These are phyloP conservation scores for Ia io DNA, from an alignment of 2,113 vertebrate genomes.

Conservation along the genomic window DNA sequence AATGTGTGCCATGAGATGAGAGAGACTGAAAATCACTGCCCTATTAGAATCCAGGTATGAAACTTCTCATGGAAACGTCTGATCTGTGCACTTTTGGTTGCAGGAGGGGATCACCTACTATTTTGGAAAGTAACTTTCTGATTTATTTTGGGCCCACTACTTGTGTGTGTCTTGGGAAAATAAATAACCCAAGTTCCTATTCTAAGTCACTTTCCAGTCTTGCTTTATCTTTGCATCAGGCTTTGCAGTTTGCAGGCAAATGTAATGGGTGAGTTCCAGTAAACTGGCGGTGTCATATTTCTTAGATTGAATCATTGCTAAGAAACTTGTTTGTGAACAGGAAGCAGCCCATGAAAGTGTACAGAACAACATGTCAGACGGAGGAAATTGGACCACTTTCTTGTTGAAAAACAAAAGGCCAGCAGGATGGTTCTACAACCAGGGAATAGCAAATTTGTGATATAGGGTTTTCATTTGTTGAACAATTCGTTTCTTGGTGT, in stretches of 20 bases:
- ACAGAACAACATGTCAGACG: neutral
- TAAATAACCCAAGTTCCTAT: neutral
- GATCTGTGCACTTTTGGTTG: neutral
- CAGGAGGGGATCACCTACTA: neutral
- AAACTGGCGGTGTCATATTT: conserved; percentile 52
- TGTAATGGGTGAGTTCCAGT: conserved; percentile 42
- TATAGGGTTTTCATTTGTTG: neutral
- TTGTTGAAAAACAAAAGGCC: neutral
- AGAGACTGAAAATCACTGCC: neutral
- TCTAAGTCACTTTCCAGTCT: conserved; percentile 16
- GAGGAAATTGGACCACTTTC: conserved; percentile 1
- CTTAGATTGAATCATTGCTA: conserved; percentile 64
- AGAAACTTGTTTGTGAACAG: conserved; percentile 66
- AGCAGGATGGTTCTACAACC: neutral
- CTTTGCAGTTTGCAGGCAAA: neutral
- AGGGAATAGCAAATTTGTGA: neutral
- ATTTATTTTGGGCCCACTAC: neutral
- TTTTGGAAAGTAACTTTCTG: conserved; percentile 33
- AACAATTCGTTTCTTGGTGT: neutral
- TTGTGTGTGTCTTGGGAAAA: conserved; percentile 1
- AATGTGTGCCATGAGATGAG: neutral
- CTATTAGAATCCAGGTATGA: neutral
- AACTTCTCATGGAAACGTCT: neutral
- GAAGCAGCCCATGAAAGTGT: conserved; percentile 55
- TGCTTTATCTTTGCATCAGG: conserved; percentile 55